Base-by-base conservation (phyloP, 2,113 vertebrate species). In the Leptocoma aspasia region DNA sequence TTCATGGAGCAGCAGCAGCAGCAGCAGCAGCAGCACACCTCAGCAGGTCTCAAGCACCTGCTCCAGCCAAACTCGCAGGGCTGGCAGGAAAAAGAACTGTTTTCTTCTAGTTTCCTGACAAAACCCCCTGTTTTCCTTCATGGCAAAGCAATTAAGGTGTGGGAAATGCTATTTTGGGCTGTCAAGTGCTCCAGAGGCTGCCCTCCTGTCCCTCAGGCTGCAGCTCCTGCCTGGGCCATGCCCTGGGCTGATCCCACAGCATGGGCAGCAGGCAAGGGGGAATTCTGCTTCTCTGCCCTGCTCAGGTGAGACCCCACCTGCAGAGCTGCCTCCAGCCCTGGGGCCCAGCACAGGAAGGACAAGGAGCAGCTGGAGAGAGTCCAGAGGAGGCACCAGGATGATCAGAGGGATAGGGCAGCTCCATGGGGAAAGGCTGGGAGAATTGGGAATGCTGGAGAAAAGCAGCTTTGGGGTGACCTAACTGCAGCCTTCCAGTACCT, bases 41-140 rank as follows among this genome's bases (percentile, higher is more conserved):
- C 61, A 54, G 75, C 47, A 35, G 49, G n/a, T 60, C 82, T 66
- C 52, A 16, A 35, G 92, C 68, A 96, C 95, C 82, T 82, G 88
- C 71, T 90, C n/a, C 26, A 47, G 69, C 49, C 66, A 61, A 60
- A 65, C 19, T 61, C 39, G 19, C 10, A 16, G 14, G 39, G 61
- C 47, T 82, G 49, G 37, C 6, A 35, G 44, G 71, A 44, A 80
- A 95, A 61, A 60, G 8, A 37, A 9, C 53, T 37, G 13, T 33
- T 85, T 56, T 50, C 33, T 56, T 56, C 54, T 19, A 50, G 28
- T 59, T 66, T 86, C 42, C 16, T 56, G 19, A 47, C 20, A 75
- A 65, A 41, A 4, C 1, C 9, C 31, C 9, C 41, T 22, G 12
- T 44, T 69, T 52, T 63, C 35, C 49, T 41, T 73, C 21, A 41